These are phyloP conservation scores for Trichoplax adhaerens DNA, from an alignment of 37 sponge, comb jelly and placozoan genomes.

Conservation along the genomic window DNA sequence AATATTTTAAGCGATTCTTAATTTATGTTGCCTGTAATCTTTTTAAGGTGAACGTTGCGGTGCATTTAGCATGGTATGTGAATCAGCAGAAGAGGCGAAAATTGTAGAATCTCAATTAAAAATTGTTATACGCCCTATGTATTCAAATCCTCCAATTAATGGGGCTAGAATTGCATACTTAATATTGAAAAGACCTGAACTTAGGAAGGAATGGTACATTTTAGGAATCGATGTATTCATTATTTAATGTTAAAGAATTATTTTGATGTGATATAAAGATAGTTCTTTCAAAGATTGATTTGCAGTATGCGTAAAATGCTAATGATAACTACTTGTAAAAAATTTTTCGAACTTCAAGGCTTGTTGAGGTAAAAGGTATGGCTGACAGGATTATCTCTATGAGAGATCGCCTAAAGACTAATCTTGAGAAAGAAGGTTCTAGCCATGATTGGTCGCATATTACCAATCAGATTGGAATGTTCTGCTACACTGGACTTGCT, in stretches of 20 bases:
- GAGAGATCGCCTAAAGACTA: slow-evolving; percentile 42
- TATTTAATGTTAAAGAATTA: too few species aligned
- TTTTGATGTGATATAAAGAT: too few species aligned
- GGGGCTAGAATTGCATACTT: slow-evolving; percentile 73
- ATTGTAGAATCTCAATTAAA: slow-evolving; percentile 84
- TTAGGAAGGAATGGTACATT: slow-evolving; percentile 61
- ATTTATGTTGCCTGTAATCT: neutral
- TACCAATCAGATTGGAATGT: slow-evolving; percentile 94
- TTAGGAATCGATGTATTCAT: too few species aligned
- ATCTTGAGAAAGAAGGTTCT: slow-evolving; percentile 59
- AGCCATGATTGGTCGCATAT: slow-evolving; percentile 78
- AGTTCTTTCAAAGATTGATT: too few species aligned
- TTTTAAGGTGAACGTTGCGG: slow-evolving; percentile 70
- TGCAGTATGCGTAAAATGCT: too few species aligned
- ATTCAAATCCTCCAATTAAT: slow-evolving; percentile 86
- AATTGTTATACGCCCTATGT: slow-evolving; percentile 79
- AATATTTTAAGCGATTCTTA: too few species aligned
- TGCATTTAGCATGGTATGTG: slow-evolving; percentile 37
- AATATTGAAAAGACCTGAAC: slow-evolving; percentile 48
- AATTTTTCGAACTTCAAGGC: slow-evolving; percentile 19
- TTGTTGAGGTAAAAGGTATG: slow-evolving; percentile 75
- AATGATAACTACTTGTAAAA: neutral
- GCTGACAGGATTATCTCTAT: slow-evolving; percentile 76
- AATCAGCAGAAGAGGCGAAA: slow-evolving; percentile 33
- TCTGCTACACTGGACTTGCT: slow-evolving; percentile 71